Percentiles rank a stretch among this genome's conserved stretches.
phyloP scores from a whole-genome alignment of 2,888 invertebrate genomes.

The Aromia moschata region DNA sequence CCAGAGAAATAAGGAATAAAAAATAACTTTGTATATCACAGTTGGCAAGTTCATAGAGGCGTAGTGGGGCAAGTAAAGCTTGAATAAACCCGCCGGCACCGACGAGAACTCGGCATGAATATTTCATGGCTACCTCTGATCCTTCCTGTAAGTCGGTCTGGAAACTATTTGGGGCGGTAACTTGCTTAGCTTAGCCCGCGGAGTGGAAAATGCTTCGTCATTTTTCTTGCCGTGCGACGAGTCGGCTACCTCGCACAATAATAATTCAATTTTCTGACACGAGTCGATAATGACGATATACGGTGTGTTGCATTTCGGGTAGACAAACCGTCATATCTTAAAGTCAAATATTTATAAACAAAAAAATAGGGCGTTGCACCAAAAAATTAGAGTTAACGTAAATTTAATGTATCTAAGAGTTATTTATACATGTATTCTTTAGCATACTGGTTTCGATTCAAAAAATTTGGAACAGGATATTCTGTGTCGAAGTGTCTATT shows the following conservation, averaged over 20 bases:
- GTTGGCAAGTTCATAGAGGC: conserved; percentile 34
- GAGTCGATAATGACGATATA: too few species aligned
- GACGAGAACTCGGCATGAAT: conserved; percentile 44
- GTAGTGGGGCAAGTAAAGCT: conserved; percentile 30
- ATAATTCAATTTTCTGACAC: neutral
- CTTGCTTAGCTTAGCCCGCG: conserved; percentile 39
- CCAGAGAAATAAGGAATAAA: conserved; percentile 21
- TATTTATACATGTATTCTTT: too few species aligned
- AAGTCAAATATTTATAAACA: too few species aligned
- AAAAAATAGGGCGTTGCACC: too few species aligned
- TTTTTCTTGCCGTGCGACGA: conserved; percentile 16
- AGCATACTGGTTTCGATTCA: too few species aligned
- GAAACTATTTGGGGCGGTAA: conserved; percentile 39
- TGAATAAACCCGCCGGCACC: conserved; percentile 34
- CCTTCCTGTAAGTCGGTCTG: conserved; percentile 42
- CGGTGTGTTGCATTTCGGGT: too few species aligned
- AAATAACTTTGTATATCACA: conserved; percentile 29
- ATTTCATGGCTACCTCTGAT: conserved; percentile 46
- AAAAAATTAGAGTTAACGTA: too few species aligned
- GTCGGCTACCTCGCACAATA: neutral
- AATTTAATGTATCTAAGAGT: too few species aligned
- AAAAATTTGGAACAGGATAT: too few species aligned
- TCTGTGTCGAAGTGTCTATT: too few species aligned
- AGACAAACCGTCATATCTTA: too few species aligned
- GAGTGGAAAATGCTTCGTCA: conserved; percentile 39